Base-by-base conservation (phyloP, 2,888 invertebrate genomes). In the Xylota sylvarum region DNA sequence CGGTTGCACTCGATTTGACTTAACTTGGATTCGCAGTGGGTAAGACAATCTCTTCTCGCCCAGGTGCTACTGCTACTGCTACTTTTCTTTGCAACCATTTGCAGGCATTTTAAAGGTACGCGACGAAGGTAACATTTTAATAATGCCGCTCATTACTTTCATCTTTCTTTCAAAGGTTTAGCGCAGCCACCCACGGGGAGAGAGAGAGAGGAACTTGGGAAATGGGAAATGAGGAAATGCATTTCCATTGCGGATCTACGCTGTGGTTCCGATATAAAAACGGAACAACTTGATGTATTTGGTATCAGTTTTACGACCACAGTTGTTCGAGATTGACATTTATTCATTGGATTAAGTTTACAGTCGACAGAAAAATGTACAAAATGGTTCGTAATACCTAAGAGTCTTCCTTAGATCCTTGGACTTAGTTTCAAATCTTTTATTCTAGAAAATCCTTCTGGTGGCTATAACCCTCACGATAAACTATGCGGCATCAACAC, bases 1-100 rank as follows among this genome's bases (percentile, higher is more conserved):
- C 65, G 48, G 87, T 83, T 82, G 86, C 86, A 82, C 86, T 86
- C 86, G 77, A 85, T 85, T 86, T 81, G 81, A 82, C 69, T 86
- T 50, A 43, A 82, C 73, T 77, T 37, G 72, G 10, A 50, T 76
- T 79, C 77, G 70, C 81, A 73, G 73, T 73, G 62, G 78, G 82
- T 79, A 87, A 83, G 70, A 79, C 83, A 87, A 83, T 83, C 82
- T 78, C 65, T 72, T 56, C 43, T 43, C 48, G 56, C 10, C 70
- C 72, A 81, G 73, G 50, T 72, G 70, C 72, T 32, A 40, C n/a
- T n/a, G 73, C 80, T 76, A 60, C 72, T 50, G 65, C 46, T 30
- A 67, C 70, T 32, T 69, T 69, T 65, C 37, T 60, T 50, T 58
- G 46, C 48, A 55, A 40, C 56, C 14, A 43, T 50, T 69, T 30